Evolutionary conservation across 2,797 vertebrate species (phyloP).

Genomic region (Melanotaenia pygmaea): DNA sequence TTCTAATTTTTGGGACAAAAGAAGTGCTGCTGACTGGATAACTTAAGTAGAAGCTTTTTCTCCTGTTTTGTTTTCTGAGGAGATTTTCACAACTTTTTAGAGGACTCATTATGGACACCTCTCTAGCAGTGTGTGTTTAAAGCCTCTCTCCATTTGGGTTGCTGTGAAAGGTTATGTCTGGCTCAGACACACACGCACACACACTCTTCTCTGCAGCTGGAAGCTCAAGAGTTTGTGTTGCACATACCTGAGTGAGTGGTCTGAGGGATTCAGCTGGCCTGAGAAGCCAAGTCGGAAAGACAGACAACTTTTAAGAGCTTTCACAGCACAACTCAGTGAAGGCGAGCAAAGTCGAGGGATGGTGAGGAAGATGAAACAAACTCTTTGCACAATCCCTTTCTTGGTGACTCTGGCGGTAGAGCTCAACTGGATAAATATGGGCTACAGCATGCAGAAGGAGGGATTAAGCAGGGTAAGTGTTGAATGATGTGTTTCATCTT

Average conservation of each 20-base stretch:
- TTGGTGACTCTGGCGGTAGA: constrained; percentile 70
- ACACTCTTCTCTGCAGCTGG: constrained; percentile 45
- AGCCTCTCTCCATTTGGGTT: constrained; percentile 59
- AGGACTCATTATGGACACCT: constrained; percentile 28
- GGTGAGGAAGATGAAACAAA: constrained; percentile 44
- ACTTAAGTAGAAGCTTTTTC: constrained; percentile 3
- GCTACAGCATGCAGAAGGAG: constrained; percentile 61
- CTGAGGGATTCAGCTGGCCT: constrained; percentile 57
- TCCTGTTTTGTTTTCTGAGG: constrained; percentile 13
- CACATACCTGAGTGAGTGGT: constrained; percentile 67
- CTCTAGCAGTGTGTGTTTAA: constrained; percentile 53
- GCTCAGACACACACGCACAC: constrained; percentile 23
- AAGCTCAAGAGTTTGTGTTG: constrained; percentile 60
- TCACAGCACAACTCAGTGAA: constrained; percentile 23
- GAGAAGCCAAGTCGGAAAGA: constrained; percentile 49
- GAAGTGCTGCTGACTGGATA: constrained; percentile 5
- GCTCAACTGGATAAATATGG: constrained; percentile 69
- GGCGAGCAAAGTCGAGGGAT: constrained; percentile 14
- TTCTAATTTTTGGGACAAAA: constrained; percentile 1
- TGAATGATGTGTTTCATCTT: constrained; percentile 1
- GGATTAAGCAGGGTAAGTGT: constrained; percentile 62
- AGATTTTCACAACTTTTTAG: constrained; percentile 14
- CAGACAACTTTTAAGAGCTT: constrained; percentile 46
- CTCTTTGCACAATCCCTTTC: constrained; percentile 63
- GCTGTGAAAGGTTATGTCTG: constrained; percentile 59